phyloP scores from a whole-genome alignment of 2,888 invertebrate species.

The Phaedon cochleariae region DNA sequence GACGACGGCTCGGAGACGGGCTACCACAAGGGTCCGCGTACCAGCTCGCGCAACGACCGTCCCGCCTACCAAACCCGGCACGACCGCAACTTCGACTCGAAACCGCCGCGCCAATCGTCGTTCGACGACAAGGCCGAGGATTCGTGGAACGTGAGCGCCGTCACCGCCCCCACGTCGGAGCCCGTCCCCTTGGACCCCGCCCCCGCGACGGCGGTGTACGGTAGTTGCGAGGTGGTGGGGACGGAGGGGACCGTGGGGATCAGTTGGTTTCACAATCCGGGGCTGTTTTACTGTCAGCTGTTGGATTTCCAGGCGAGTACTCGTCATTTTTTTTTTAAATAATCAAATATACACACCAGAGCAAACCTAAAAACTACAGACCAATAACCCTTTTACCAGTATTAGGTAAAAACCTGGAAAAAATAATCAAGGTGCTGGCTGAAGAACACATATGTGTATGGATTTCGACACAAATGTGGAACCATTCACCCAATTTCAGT shows the following conservation, averaged over 20 bases:
- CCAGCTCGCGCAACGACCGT: conserved; percentile 46
- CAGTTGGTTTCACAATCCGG: conserved; percentile 80
- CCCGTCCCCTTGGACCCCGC: conserved; percentile 48
- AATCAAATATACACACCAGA: too few species aligned
- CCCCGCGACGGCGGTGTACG: conserved; percentile 46
- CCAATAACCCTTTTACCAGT: too few species aligned
- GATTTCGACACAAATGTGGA: too few species aligned
- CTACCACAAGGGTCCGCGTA: conserved; percentile 47
- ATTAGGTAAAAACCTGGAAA: too few species aligned
- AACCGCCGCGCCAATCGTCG: conserved; percentile 19
- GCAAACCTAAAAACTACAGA: too few species aligned
- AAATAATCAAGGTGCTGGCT: too few species aligned
- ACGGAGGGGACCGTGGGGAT: conserved; percentile 67
- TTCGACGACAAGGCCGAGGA: conserved; percentile 33
- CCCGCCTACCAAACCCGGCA: conserved; percentile 33
- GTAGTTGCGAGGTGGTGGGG: conserved; percentile 58
- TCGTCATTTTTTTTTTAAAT: too few species aligned
- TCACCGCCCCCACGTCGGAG: conserved; percentile 34
- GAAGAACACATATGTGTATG: too few species aligned
- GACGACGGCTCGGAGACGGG: conserved; percentile 56
- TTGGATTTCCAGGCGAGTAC: conserved; percentile 47
- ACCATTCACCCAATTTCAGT: too few species aligned
- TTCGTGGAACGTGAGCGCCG: conserved; percentile 48
- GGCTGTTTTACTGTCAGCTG: conserved; percentile 69
- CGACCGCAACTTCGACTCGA: conserved; percentile 26